Evolutionary conservation across 2,888 invertebrate genomes (phyloP).

Genomic region (Lapara coniferarum): DNA sequence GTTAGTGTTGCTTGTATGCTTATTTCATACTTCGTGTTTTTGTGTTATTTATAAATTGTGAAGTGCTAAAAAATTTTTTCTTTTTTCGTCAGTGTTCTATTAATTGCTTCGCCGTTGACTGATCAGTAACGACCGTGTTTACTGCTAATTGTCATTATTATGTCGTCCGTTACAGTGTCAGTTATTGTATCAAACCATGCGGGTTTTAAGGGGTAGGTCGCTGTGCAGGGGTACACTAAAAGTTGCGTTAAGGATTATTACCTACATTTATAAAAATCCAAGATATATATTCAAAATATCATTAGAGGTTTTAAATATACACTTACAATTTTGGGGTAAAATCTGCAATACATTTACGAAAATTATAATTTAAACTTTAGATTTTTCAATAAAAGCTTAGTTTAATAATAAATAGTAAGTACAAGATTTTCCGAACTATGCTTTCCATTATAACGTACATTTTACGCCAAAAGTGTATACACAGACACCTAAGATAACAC

Average conservation of each 20-base stretch:
- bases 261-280: not conserved
- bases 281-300: not conserved
- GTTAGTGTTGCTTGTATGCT: slow-evolving; percentile 10
- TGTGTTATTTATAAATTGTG: not conserved
- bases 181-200: slow-evolving; percentile 33
- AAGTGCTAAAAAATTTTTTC: not conserved
- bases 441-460: no score
- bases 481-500: no score
- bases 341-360: not conserved
- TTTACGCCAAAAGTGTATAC: no score
- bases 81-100: not conserved
- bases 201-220: slow-evolving; percentile 24
- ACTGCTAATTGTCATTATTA: not conserved
- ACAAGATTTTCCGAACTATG: no score
- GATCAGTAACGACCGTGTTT: no score
- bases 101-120: no score
- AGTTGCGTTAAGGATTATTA: not conserved
- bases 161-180: not conserved
- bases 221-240: slow-evolving; percentile 7
- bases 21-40: not conserved
- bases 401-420: no score
- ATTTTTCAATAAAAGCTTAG: no score
- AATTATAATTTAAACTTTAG: no score
- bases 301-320: no score
- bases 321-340: not conserved